Evolutionary conservation across 2,888 invertebrate species (phyloP).

Genomic region (Osedax frankpressi): DNA sequence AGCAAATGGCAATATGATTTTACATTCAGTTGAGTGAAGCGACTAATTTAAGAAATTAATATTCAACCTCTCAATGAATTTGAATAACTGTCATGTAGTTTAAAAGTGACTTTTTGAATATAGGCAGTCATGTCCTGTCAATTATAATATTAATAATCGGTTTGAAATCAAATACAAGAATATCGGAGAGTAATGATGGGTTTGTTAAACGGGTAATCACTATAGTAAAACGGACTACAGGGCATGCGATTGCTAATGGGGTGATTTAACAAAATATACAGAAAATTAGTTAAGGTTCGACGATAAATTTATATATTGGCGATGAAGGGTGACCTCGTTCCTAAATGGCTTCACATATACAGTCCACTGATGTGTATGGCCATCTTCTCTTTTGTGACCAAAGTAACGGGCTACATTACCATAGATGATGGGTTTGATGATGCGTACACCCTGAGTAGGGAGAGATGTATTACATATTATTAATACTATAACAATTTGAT

Average conservation of each 20-base stretch:
- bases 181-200: too few species aligned
- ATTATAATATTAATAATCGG: too few species aligned
- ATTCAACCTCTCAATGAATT: conserved; percentile 69
- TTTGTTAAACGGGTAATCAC: too few species aligned
- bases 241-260: too few species aligned
- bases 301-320: too few species aligned
- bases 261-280: too few species aligned
- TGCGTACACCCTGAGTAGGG: conserved; percentile 39
- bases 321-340: conserved; percentile 40
- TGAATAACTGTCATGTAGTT: conserved; percentile 88
- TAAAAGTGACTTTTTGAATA: conserved; percentile 89
- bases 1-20: too few species aligned
- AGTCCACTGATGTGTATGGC: conserved; percentile 97
- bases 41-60: too few species aligned
- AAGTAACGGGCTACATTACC: conserved; percentile 90
- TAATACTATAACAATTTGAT: background rate
- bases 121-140: conserved; percentile 71
- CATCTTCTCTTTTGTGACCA: conserved; percentile 89
- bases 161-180: too few species aligned
- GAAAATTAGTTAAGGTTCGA: too few species aligned
- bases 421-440: conserved; percentile 87
- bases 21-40: too few species aligned
- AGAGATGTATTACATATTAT: background rate
- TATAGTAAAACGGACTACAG: too few species aligned
- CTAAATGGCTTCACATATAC: conserved; percentile 84